A percentile compares a stretch with the other conserved stretches of the same genome.
Conservation (phyloP, 2,113 vertebrate species). For the Nipponia nippon region DNA sequence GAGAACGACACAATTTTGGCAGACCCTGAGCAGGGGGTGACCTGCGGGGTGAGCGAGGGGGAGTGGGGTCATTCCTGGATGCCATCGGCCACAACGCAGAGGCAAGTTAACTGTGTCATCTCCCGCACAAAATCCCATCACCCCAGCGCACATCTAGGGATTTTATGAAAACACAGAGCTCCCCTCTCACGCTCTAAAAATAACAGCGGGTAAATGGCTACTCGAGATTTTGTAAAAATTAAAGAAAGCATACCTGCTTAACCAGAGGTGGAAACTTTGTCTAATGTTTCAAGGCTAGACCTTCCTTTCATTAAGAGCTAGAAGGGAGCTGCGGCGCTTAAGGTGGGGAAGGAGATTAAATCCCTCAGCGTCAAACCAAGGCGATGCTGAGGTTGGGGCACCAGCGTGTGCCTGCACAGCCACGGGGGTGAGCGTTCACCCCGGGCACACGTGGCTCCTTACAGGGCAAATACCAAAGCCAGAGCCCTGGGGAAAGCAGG, state of each 20-base stretch:
- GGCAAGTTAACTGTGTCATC: neutral
- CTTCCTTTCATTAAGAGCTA: neutral
- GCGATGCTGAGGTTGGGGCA: neutral
- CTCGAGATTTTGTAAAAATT: neutral
- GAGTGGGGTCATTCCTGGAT: neutral
- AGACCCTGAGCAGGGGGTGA: neutral
- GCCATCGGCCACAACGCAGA: neutral
- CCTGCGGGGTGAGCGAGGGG: neutral
- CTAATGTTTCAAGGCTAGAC: neutral
- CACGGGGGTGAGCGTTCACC: neutral
- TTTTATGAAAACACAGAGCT: neutral
- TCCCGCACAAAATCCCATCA: neutral
- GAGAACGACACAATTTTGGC: neutral
- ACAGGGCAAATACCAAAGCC: neutral
- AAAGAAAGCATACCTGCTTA: neutral
- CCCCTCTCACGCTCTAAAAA: neutral
- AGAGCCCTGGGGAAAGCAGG: neutral
- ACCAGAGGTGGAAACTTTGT: neutral
- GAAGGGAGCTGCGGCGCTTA: neutral
- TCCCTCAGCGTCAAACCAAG: neutral
- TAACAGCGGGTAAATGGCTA: neutral
- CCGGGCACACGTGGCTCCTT: rapidly evolving
- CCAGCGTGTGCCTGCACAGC: rapidly evolving
- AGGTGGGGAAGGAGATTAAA: neutral
- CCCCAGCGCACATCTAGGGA: rapidly evolving